Conservation (phyloP, 92 coral and sea anemone species). For the Zoanthus gigantus region DNA sequence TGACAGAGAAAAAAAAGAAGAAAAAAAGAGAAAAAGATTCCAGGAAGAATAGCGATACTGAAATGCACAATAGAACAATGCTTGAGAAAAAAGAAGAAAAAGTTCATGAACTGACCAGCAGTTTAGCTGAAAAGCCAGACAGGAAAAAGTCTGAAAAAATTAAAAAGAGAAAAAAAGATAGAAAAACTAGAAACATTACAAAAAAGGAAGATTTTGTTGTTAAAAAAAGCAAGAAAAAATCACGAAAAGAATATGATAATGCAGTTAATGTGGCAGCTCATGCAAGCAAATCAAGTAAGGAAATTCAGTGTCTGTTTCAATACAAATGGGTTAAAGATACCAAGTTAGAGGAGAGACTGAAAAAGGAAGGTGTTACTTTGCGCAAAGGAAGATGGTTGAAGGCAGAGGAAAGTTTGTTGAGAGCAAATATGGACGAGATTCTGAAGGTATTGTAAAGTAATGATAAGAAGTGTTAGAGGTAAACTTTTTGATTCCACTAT, state of each 20-base stretch:
- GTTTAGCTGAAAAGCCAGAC: too few relatives aligned
- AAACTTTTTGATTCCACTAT: neutral
- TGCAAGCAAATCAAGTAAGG: neutral
- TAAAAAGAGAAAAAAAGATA: too few relatives aligned
- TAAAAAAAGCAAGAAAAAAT: neutral
- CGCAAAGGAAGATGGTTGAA: slow-evolving; percentile 10
- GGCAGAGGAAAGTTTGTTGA: neutral
- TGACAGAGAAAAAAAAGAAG: neutral
- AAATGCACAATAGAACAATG: too few relatives aligned
- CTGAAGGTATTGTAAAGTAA: slow-evolving; percentile 3
- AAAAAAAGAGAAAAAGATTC: too few relatives aligned
- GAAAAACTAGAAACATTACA: too few relatives aligned
- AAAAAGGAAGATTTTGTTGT: neutral
- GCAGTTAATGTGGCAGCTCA: neutral
- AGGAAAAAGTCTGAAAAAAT: too few relatives aligned
- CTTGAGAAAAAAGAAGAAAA: neutral
- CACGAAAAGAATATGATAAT: neutral
- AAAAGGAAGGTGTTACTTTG: slow-evolving; percentile 7
- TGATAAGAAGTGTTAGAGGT: neutral
- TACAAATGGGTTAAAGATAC: neutral
- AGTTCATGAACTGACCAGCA: too few relatives aligned
- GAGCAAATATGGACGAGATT: slow-evolving; percentile 7
- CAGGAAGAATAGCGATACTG: too few relatives aligned
- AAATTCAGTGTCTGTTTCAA: neutral
- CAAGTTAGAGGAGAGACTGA: neutral